Percentiles rank a stretch among this genome's conserved stretches.
Conservation (phyloP, 2,113 vertebrate species). For the Poeciliopsis retropinna region DNA sequence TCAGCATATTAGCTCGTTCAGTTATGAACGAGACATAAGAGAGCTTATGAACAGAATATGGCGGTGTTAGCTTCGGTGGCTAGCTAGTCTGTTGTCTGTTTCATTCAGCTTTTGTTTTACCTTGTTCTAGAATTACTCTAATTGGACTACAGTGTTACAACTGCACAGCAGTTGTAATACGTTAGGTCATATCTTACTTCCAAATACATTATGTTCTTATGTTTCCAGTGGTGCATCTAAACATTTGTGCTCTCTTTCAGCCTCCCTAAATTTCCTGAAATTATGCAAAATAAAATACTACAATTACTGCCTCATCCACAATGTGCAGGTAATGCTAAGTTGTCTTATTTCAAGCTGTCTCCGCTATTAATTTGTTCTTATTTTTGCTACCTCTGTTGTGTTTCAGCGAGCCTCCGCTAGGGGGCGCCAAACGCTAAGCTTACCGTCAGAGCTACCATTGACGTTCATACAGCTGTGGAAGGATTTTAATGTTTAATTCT, state of each 20-base stretch:
- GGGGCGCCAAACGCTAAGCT: background rate
- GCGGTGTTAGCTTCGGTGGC: conserved; percentile 15
- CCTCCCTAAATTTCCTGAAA: conserved; percentile 94
- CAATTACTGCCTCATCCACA: conserved; percentile 96
- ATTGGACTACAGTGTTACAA: too few relatives aligned
- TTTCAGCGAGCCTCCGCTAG: background rate
- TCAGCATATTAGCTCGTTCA: fast-evolving
- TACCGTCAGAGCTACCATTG: background rate
- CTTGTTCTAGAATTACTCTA: background rate
- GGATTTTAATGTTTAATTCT: background rate
- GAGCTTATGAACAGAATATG: background rate
- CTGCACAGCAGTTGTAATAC: background rate
- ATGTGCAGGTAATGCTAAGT: conserved; percentile 89
- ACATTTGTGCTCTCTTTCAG: conserved; percentile 73
- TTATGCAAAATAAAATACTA: conserved; percentile 98
- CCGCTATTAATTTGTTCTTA: background rate
- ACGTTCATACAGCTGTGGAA: background rate
- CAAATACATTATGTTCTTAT: background rate
- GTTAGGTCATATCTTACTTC: background rate
- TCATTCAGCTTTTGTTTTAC: background rate
- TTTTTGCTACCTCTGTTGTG: background rate
- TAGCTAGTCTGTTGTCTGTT: conserved; percentile 30
- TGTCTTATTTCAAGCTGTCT: background rate
- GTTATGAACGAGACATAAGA: background rate
- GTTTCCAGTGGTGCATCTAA: background rate